Percentiles rank a stretch among this genome's conserved stretches.
Evolutionary conservation across 2,113 vertebrate genomes (phyloP).

Genomic region (Erpornis zantholeuca): DNA sequence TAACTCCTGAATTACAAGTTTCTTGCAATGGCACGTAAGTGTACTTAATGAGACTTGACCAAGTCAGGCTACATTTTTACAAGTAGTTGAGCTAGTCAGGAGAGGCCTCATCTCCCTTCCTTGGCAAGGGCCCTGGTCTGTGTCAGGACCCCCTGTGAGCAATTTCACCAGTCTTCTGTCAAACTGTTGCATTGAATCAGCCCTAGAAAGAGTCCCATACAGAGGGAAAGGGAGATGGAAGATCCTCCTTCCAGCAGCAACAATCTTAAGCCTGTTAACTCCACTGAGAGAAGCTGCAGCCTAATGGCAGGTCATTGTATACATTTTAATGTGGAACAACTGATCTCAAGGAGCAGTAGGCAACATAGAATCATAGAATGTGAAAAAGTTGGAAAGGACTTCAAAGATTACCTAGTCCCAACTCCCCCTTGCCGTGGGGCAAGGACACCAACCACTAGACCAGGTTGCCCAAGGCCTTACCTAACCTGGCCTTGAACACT

Average conservation of each 20-base stretch:
- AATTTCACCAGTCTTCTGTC: background rate
- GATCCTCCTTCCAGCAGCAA: background rate
- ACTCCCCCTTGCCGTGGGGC: background rate
- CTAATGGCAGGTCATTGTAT: fast-evolving
- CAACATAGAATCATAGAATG: background rate
- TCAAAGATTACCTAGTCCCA: background rate
- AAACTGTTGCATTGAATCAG: background rate
- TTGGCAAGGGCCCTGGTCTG: fast-evolving
- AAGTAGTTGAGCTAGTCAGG: background rate
- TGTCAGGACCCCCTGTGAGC: background rate
- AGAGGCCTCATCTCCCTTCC: background rate
- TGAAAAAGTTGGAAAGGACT: background rate
- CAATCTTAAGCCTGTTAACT: background rate
- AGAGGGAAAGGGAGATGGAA: background rate
- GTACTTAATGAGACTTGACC: background rate
- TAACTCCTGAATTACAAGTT: background rate
- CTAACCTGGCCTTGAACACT: background rate
- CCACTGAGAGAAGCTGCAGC: background rate
- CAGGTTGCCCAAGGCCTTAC: background rate
- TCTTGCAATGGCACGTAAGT: background rate
- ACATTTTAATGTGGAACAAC: fast-evolving
- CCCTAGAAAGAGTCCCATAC: background rate
- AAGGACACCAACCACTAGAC: background rate
- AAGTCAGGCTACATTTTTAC: background rate
- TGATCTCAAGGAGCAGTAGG: too few relatives aligned